Evolutionary conservation across 2,113 vertebrate genomes (phyloP), one percentile per base, ranked within the genome.

Genomic region (Eira barbara): DNA sequence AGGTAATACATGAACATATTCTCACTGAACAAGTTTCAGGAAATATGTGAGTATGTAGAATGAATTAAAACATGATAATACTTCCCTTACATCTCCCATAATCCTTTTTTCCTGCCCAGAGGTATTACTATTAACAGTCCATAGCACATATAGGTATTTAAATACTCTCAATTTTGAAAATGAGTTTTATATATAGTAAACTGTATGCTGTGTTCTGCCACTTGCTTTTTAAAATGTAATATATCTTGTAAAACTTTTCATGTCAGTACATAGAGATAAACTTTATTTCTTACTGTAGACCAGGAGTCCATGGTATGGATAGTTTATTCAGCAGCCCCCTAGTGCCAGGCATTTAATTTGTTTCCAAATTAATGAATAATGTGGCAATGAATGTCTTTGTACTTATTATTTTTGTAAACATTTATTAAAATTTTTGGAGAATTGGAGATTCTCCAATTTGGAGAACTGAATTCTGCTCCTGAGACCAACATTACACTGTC

Each of bases 161-260:
- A 89, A 52, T 73, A 63, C 2, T 61, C 78, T 49, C 39, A 88
- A 65, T 52, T 73, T 79, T 81, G 21, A 81, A 79, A 88, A 88
- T 73, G 74, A 81, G 63, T 69, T 91, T 74, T 42, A 89, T 52
- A 95, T 69, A 49, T 91, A 31, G 71, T 76, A 71, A 81, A 88
- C 6, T 69, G 55, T 59, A 52, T 85, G 34, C 67, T 92, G 20
- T 94, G 2, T 83, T 86, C 27, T 89, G 29, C 52, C 87, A 86
- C 18, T 88, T 82, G 34, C n/a, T 86, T 94, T 94, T 95, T 63
- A 5, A 67, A 95, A 88, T 39, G 25, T 79, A 69, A 20, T 86
- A 15, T 85, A 45, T 84, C 59, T 61, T 94, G 10, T 63, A 79
- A 93, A 96, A 31, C 61, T 83, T 94, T 90, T 93, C 74, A n/a